phyloP scores from a whole-genome alignment of 2,888 invertebrate genomes.

The Stenoptilia bipunctidactyla region DNA sequence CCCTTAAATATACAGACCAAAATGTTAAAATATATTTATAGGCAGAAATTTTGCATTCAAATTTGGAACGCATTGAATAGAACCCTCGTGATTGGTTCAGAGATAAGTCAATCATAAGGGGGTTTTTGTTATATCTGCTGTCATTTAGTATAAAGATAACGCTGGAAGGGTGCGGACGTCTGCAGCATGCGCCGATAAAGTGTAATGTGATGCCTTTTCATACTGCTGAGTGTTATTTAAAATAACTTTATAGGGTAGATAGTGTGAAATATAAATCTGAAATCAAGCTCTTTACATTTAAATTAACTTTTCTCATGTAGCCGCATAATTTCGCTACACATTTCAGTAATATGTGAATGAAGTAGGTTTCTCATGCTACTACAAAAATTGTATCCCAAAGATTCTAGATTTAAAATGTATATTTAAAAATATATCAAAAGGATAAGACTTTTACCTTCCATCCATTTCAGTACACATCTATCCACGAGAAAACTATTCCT shows the following conservation, averaged over 20 bases:
- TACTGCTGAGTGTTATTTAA: conserved; percentile 24
- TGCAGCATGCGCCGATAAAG: conserved; percentile 52
- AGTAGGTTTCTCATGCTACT: too few species aligned
- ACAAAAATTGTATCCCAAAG: too few species aligned
- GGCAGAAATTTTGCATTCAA: not conserved
- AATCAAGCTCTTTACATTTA: too few species aligned
- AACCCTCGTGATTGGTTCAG: conserved; percentile 47
- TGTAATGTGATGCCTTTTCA: conserved; percentile 38
- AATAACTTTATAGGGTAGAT: conserved; percentile 1
- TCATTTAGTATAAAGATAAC: conserved; percentile 48
- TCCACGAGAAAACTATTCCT: too few species aligned
- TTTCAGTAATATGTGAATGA: too few species aligned
- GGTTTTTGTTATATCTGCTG: conserved; percentile 39
- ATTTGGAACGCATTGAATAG: conserved; percentile 4
- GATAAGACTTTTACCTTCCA: too few species aligned
- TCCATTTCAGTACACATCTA: too few species aligned
- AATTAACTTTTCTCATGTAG: too few species aligned
- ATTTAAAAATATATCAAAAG: too few species aligned
- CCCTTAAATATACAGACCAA: not conserved
- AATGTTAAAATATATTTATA: not conserved
- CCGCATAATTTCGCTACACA: too few species aligned
- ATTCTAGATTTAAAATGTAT: too few species aligned
- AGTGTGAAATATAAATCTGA: conserved; percentile 2
- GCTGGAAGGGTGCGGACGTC: conserved; percentile 48
- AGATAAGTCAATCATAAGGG: conserved; percentile 39